A percentile compares a stretch with the other conserved stretches of the same genome.
Evolutionary conservation across 2,888 invertebrate genomes (phyloP).

Genomic region (Brachypalpus laphriformis): DNA sequence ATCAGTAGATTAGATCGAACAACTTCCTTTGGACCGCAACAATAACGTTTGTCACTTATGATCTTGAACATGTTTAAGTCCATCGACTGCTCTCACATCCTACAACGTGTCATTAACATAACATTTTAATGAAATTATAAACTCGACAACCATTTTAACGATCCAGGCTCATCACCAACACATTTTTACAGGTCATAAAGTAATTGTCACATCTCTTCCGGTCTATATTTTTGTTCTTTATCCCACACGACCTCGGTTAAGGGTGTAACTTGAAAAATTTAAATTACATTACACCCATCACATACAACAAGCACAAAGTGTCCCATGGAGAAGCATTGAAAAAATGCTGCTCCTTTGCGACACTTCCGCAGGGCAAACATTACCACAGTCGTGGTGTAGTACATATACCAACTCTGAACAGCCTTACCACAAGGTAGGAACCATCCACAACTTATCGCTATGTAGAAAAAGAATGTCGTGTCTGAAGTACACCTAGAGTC

Average conservation of each 20-base stretch:
- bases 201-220: slow-evolving; percentile 21
- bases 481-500: slow-evolving; percentile 66
- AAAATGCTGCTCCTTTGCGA: slow-evolving; percentile 34
- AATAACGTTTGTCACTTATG: background rate
- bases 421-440: slow-evolving; percentile 33
- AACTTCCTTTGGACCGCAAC: too few species aligned
- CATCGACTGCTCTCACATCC: background rate
- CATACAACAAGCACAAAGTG: background rate
- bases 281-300: slow-evolving; percentile 36
- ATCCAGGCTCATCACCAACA: background rate
- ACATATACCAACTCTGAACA: slow-evolving; percentile 21
- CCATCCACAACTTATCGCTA: slow-evolving; percentile 17
- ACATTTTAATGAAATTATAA: background rate
- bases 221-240: background rate
- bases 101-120: background rate
- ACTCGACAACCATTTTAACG: background rate
- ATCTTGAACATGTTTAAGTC: background rate
- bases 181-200: slow-evolving; percentile 23
- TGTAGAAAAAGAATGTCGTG: slow-evolving; percentile 36
- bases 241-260: slow-evolving; percentile 16
- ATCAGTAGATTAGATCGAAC: too few species aligned
- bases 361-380: slow-evolving; percentile 47
- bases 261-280: slow-evolving; percentile 6
- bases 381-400: slow-evolving; percentile 9
- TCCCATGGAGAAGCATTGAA: slow-evolving; percentile 6